phyloP scores from a whole-genome alignment of 2,888 invertebrate genomes.

The Euzophera pinguis region DNA sequence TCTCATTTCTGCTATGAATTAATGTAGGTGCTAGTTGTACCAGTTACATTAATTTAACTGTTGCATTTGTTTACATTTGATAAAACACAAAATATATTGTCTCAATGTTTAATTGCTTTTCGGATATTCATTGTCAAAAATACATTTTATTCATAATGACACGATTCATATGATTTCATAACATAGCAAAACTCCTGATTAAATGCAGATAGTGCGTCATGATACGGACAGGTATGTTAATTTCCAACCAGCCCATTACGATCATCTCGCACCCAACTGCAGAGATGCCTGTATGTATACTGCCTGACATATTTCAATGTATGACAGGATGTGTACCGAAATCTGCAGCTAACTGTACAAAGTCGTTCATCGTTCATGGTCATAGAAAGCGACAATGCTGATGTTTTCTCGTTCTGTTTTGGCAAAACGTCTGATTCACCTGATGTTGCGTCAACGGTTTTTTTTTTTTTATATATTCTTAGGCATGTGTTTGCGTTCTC shows the following conservation, averaged over 20 bases:
- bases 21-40: background rate
- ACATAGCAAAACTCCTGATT: too few species aligned
- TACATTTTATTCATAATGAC: too few species aligned
- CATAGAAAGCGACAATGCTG: background rate
- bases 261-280: too few species aligned
- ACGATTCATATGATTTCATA: too few species aligned
- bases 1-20: conserved; percentile 4
- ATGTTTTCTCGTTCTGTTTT: background rate
- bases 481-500: background rate
- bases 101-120: background rate
- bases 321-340: too few species aligned
- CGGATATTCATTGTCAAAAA: too few species aligned
- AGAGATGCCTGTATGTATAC: too few species aligned
- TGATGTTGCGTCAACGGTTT: background rate
- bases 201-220: too few species aligned
- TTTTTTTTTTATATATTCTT: background rate
- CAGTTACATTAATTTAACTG: background rate
- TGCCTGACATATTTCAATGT: too few species aligned
- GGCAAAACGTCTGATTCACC: background rate
- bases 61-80: background rate
- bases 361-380: background rate
- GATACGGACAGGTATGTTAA: too few species aligned
- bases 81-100: background rate
- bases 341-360: background rate
- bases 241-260: too few species aligned